Evolutionary conservation across 1,140 invertebrate species (phyloP).

Genomic region (Teleogryllus occipitalis): DNA sequence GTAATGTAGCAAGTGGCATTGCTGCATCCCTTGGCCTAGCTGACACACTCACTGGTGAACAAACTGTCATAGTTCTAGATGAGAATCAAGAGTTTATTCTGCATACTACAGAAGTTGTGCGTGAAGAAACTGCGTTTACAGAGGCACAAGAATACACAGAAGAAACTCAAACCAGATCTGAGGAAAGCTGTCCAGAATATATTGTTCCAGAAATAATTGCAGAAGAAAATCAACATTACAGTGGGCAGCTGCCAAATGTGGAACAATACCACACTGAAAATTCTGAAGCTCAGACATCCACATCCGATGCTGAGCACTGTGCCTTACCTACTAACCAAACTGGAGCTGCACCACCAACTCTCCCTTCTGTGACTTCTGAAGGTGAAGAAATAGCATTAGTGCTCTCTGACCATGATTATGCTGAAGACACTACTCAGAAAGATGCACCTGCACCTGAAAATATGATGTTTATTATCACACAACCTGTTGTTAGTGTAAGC

Average conservation of each 20-base stretch:
- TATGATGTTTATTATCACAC: background rate
- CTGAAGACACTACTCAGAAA: background rate
- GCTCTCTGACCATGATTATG: slow-evolving; percentile 17
- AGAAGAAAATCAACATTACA: slow-evolving; percentile 13
- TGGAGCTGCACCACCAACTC: slow-evolving; percentile 12
- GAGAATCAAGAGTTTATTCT: slow-evolving; percentile 24
- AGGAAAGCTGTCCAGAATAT: slow-evolving; percentile 24
- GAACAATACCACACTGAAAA: background rate
- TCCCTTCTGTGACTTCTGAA: background rate
- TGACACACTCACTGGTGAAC: slow-evolving; percentile 39
- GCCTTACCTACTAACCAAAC: background rate
- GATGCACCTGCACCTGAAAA: background rate
- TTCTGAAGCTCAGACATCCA: background rate
- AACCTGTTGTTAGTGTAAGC: background rate
- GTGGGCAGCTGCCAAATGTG: background rate
- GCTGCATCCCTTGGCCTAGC: slow-evolving; percentile 46
- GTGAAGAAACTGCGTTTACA: slow-evolving; percentile 12
- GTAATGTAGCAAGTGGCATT: slow-evolving; percentile 45
- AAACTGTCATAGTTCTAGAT: slow-evolving; percentile 27
- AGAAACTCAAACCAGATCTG: background rate
- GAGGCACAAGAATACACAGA: slow-evolving; percentile 9
- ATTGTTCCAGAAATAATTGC: slow-evolving; percentile 28
- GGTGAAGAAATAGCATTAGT: slow-evolving; percentile 14
- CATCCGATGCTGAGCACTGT: background rate
- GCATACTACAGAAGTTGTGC: slow-evolving; percentile 13